Conservation (phyloP, 2,113 vertebrate species). For the Pimephales promelas region DNA sequence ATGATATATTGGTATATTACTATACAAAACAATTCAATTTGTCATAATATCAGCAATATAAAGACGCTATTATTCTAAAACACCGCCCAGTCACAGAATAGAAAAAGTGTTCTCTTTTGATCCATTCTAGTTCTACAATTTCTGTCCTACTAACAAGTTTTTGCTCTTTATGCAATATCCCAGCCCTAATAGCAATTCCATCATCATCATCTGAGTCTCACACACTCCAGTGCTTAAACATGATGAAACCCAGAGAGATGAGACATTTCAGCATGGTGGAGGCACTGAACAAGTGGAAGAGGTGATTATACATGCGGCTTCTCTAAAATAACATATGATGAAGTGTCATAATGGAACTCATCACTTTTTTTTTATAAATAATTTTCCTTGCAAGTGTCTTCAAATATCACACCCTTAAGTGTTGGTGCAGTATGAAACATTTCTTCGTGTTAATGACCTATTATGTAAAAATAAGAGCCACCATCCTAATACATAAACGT, state of each 20-base stretch:
- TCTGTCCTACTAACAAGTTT: neutral
- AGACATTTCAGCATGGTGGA: neutral
- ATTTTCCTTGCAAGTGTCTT: neutral
- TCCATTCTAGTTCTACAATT: neutral
- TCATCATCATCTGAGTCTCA: slow-evolving; percentile 17
- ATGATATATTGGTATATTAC: neutral
- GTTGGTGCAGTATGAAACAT: neutral
- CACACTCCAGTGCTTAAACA: slow-evolving; percentile 22
- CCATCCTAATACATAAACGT: neutral
- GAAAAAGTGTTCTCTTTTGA: neutral
- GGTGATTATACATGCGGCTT: slow-evolving; percentile 13
- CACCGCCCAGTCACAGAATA: neutral
- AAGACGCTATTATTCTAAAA: neutral
- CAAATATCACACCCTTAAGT: neutral
- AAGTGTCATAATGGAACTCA: slow-evolving; percentile 16
- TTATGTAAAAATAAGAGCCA: no score
- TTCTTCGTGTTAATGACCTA: neutral
- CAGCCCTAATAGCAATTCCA: slow-evolving; percentile 18
- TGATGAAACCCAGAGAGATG: slow-evolving; percentile 14
- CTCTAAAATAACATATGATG: slow-evolving; percentile 12
- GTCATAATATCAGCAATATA: neutral
- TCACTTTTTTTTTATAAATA: neutral
- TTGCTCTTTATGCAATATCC: neutral
- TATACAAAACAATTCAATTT: neutral
- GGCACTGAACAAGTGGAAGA: slow-evolving; percentile 12